These are phyloP conservation scores for Netelia fuscicornis DNA, from an alignment of 2,888 invertebrate species.

Conservation along the genomic window DNA sequence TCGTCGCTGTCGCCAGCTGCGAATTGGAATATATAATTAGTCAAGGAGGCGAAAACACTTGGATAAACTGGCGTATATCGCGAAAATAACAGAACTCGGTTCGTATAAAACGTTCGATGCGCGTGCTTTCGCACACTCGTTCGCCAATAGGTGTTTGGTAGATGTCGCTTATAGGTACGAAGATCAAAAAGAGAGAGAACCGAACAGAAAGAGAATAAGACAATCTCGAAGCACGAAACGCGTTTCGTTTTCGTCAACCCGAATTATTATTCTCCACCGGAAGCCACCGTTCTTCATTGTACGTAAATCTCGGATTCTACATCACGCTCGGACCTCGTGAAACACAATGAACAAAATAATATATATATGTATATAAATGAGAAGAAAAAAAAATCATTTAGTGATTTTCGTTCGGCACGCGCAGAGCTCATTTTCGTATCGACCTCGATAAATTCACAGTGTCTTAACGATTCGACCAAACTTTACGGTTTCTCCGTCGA, in stretches of 20 bases:
- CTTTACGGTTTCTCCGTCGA: conserved; percentile 9
- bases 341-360: conserved; percentile 6
- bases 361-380: not conserved
- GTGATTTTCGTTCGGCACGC: not conserved
- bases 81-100: conserved; percentile 29
- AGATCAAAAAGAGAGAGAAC: not conserved
- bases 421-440: conserved; percentile 11
- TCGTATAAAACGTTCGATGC: not conserved
- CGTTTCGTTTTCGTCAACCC: conserved; percentile 39
- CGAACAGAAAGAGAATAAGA: not conserved
- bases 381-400: not conserved
- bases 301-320: conserved; percentile 55
- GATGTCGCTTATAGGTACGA: not conserved
- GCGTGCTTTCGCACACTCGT: not conserved
- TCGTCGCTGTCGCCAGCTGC: not conserved
- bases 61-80: conserved; percentile 48
- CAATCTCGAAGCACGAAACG: conserved; percentile 2
- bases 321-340: conserved; percentile 35
- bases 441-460: conserved; percentile 13
- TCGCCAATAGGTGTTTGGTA: too few species aligned
- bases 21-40: conserved; percentile 41
- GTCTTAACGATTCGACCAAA: conserved; percentile 40
- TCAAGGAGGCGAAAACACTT: conserved; percentile 36
- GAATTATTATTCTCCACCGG: conserved; percentile 57
- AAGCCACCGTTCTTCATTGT: conserved; percentile 52